These are phyloP conservation scores for Penaeus japonicus DNA, from an alignment of 1,140 invertebrate species.

Conservation along the genomic window DNA sequence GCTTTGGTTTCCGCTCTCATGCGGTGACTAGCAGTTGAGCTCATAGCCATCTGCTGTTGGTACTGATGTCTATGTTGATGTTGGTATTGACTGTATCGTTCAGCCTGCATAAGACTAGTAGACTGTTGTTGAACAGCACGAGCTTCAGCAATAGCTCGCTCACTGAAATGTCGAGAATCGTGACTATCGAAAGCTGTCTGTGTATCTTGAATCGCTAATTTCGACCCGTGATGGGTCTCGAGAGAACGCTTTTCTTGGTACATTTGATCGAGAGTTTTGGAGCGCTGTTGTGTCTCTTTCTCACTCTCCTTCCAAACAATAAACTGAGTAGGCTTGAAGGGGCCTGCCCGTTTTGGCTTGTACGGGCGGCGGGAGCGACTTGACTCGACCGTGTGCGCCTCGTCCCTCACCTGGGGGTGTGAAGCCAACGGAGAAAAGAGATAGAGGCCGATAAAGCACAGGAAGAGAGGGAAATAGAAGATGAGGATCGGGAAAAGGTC, in stretches of 20 bases:
- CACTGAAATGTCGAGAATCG: neutral
- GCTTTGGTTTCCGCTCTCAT: neutral
- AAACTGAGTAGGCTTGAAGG: slow-evolving; percentile 39
- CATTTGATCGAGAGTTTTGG: neutral
- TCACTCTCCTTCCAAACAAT: slow-evolving; percentile 18
- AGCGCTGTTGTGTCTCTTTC: neutral
- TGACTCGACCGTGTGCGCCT: neutral
- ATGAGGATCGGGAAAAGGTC: too few species aligned
- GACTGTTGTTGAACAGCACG: neutral
- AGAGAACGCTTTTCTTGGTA: neutral
- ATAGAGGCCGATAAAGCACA: too few species aligned
- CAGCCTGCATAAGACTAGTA: neutral
- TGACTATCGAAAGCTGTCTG: too few species aligned
- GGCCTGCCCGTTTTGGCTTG: slow-evolving; percentile 10
- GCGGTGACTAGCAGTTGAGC: neutral
- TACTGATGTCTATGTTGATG: neutral
- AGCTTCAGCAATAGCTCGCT: slow-evolving; percentile 22
- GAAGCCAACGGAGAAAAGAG: too few species aligned
- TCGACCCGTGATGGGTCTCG: neutral
- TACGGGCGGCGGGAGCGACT: neutral
- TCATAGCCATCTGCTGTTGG: neutral
- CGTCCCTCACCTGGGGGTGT: slow-evolving; percentile 9
- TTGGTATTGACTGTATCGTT: neutral
- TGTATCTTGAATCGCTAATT: neutral
- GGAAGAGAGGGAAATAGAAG: too few species aligned